Evolutionary conservation across 2,113 vertebrate genomes (phyloP).

Genomic region (Trematocara zebra): DNA sequence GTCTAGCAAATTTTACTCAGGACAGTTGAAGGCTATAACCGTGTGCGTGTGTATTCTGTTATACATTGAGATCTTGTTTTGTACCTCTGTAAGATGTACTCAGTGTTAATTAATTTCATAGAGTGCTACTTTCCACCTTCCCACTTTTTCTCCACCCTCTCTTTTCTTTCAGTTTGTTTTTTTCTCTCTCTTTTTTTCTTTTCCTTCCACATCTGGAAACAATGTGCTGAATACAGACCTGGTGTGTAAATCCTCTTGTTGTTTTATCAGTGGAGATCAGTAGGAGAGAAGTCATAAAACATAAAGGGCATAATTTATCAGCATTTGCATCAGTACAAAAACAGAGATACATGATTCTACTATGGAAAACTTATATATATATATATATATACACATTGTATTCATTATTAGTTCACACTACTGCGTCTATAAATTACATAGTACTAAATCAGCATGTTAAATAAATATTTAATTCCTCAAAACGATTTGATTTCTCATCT

Average conservation of each 20-base stretch:
- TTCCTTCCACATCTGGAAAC: conserved; percentile 72
- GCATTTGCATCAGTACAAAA: not conserved
- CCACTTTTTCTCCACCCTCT: not conserved
- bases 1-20: not conserved
- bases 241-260: conserved; percentile 65
- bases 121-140: not conserved
- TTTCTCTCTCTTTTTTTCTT: not conserved
- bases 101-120: not conserved
- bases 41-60: not conserved
- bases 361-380: not conserved
- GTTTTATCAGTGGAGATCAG: conserved; percentile 65
- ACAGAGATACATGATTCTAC: not conserved
- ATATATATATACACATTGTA: not conserved
- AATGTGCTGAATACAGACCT: conserved; percentile 56
- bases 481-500: not conserved
- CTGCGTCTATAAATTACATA: not conserved
- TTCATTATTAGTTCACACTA: not conserved
- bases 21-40: not conserved
- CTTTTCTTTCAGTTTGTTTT: not conserved
- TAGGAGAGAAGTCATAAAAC: conserved; percentile 68
- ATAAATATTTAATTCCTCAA: not conserved
- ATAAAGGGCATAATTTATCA: conserved; percentile 63
- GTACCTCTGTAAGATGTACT: not conserved
- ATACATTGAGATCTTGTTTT: not conserved
- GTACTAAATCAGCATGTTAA: not conserved